These are phyloP conservation scores for Hyphantria cunea DNA, from an alignment of 1,140 invertebrate species.

Conservation along the genomic window DNA sequence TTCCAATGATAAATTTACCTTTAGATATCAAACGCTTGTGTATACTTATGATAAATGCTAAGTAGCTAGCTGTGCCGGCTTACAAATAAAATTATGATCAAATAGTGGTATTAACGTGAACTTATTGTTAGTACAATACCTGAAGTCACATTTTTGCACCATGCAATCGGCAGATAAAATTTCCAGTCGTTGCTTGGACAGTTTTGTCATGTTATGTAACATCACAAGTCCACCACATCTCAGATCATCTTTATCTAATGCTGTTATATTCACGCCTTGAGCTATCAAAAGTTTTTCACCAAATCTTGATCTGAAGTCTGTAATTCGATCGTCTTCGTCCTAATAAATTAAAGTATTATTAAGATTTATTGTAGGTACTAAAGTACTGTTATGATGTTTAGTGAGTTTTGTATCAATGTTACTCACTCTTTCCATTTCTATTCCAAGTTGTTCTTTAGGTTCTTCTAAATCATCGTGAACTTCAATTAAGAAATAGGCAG, in stretches of 20 bases:
- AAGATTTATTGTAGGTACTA: conserved; percentile 5
- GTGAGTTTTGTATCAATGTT: too few species aligned
- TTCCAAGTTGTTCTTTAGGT: conserved; percentile 86
- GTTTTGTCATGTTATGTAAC: conserved; percentile 83
- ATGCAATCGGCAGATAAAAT: conserved; percentile 84
- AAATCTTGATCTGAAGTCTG: conserved; percentile 86
- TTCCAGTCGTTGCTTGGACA: conserved; percentile 79
- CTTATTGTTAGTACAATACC: conserved; percentile 51
- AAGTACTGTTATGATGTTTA: neutral
- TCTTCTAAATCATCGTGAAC: conserved; percentile 87
- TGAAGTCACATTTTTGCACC: conserved; percentile 87
- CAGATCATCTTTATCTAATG: conserved; percentile 86
- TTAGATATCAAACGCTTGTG: conserved; percentile 38
- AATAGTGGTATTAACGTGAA: conserved; percentile 20
- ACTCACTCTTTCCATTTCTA: conserved; percentile 85
- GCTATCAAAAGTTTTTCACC: conserved; percentile 83
- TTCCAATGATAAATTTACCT: conserved; percentile 45
- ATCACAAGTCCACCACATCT: conserved; percentile 86
- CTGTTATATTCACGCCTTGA: conserved; percentile 86
- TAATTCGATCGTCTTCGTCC: conserved; percentile 85
- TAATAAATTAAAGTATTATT: conserved; percentile 41
- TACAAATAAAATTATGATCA: conserved; percentile 36
- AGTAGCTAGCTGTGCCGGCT: conserved; percentile 31
- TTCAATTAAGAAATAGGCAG: conserved; percentile 84
- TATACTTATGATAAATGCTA: conserved; percentile 39